These are phyloP conservation scores for Papilio aristodemus DNA, from an alignment of 1,140 invertebrate genomes.

Conservation along the genomic window DNA sequence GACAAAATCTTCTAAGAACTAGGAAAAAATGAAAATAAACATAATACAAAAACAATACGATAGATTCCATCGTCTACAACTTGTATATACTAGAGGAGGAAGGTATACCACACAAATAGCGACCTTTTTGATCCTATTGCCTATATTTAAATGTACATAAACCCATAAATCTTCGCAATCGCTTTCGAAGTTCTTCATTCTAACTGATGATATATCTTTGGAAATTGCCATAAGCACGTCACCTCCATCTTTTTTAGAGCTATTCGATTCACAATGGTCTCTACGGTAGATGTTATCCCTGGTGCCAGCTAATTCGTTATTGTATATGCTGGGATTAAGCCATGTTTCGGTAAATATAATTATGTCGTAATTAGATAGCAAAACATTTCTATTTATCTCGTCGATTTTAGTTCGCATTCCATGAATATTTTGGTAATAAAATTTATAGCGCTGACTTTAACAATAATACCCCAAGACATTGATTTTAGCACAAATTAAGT, in stretches of 20 bases:
- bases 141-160: not conserved
- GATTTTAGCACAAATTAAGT: conserved; percentile 3
- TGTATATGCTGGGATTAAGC: too few relatives aligned
- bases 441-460: conserved; percentile 30
- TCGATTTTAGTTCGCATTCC: conserved; percentile 40
- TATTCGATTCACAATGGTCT: too few relatives aligned
- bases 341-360: conserved; percentile 44
- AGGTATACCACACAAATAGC: not conserved
- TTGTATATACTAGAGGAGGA: not conserved
- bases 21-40: too few relatives aligned
- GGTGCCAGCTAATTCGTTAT: too few relatives aligned
- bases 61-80: too few relatives aligned
- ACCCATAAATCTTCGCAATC: not conserved
- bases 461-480: conserved; percentile 5
- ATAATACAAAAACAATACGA: too few relatives aligned
- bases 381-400: conserved; percentile 35
- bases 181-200: not conserved
- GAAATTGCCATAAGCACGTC: not conserved
- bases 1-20: too few relatives aligned
- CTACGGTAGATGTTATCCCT: too few relatives aligned
- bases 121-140: not conserved
- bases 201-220: not conserved
- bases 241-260: too few relatives aligned
- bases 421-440: conserved; percentile 41
- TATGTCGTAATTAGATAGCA: conserved; percentile 38